Conservation (phyloP, 2,797 vertebrate species). For the Phrynocephalus forsythii region DNA sequence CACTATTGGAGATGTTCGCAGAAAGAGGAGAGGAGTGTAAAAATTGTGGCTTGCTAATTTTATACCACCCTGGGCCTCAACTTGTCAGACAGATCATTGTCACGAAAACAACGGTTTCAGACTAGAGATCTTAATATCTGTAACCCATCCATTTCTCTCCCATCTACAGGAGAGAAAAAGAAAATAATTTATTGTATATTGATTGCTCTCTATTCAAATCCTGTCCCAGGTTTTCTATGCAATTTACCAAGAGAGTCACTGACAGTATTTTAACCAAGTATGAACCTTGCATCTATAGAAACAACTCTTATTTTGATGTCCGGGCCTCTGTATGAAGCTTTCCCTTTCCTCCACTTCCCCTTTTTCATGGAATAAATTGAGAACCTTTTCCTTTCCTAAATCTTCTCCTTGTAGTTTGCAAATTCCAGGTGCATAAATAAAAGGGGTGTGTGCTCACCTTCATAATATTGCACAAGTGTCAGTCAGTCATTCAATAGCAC, state of each 20-base stretch:
- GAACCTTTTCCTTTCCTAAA: not conserved
- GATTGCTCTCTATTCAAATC: constrained; percentile 6
- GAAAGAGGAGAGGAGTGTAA: not conserved
- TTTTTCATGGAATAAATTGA: not conserved
- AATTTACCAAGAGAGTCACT: not conserved
- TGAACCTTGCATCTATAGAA: constrained; percentile 5
- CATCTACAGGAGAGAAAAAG: not conserved
- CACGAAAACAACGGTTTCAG: not conserved
- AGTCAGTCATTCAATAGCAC: constrained; percentile 7
- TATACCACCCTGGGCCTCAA: not conserved
- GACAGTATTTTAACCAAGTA: constrained; percentile 4
- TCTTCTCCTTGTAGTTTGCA: not conserved
- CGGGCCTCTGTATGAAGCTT: not conserved
- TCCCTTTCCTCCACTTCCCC: not conserved
- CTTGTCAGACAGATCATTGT: not conserved
- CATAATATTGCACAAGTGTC: not conserved
- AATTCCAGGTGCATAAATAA: not conserved
- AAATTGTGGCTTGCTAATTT: not conserved
- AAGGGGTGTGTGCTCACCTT: not conserved
- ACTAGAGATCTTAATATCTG: not conserved
- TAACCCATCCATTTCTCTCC: not conserved
- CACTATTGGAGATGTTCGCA: not conserved
- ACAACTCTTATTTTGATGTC: not conserved
- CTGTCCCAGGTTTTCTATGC: not conserved
- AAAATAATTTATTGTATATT: not conserved